Evolutionary conservation across 2,113 vertebrate genomes (phyloP), one percentile per base, ranked within the genome.

Genomic region (Tor tambroides): DNA sequence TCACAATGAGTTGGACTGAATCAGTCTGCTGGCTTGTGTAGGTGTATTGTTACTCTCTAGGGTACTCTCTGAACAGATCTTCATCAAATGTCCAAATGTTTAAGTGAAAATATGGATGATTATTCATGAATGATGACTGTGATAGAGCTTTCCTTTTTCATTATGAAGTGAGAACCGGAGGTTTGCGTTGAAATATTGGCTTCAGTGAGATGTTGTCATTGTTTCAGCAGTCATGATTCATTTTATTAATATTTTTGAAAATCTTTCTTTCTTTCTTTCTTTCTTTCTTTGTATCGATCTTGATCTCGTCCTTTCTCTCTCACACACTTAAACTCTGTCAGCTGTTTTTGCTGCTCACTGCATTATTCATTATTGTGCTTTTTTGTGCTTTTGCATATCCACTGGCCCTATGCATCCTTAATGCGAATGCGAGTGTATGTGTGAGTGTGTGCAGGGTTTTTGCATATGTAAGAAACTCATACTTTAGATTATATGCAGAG

Each of bases 351-450:
- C 71, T 88, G 76, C 79, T 69, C 75, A 32, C 85, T 93, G 91
- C 92, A 93, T 92, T 89, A 93, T 92, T 93, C 89, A 91, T 91
- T 26, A 71, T 69, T 67, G 79, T 88, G 84, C 86, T 90, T 87
- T 54, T 86, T 86, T 85, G 80, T 85, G 46, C 78, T 69, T 89
- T 80, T 89, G 89, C 87, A 90, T 88, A 30, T 89, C 84, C 80
- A 83, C 69, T 80, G 79, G 80, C 67, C 81, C 15, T 71, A 4
- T 79, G 85, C 75, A 54, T 74, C 23, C 67, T 54, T 84, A 59
- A 84, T 56, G 67, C 32, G 63, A n/a, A 41, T 49, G 81, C 56
- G 63, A 51, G 23, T 61, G n/a, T 75, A 49, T 84, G 41, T 35
- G 72, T 51, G 80, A 49, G 67, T 67, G 51, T 19, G 21, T 74